Evolutionary conservation across 2,888 invertebrate species (phyloP).

Genomic region (Scrobipalpa costella): DNA sequence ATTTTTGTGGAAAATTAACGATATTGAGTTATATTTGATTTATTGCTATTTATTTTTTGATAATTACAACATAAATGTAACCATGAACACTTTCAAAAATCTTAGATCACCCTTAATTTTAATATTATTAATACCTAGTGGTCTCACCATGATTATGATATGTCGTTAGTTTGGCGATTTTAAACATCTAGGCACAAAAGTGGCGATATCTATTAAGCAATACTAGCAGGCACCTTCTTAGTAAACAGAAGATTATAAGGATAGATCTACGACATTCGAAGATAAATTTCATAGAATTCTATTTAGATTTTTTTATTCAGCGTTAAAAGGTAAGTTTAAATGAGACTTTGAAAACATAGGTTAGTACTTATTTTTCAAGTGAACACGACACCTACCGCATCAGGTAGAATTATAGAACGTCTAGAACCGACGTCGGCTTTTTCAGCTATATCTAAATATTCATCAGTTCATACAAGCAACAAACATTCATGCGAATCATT

Average conservation of each 20-base stretch:
- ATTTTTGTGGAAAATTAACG: too few relatives aligned
- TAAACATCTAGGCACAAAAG: slow-evolving; percentile 67
- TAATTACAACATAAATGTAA: background rate
- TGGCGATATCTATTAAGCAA: slow-evolving; percentile 41
- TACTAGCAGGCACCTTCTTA: slow-evolving; percentile 30
- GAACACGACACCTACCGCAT: slow-evolving; percentile 16
- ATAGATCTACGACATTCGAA: background rate
- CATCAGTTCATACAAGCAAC: slow-evolving; percentile 28
- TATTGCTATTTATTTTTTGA: background rate
- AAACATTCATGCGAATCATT: slow-evolving; percentile 27
- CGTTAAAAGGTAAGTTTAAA: background rate
- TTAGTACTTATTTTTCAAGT: slow-evolving; percentile 4
- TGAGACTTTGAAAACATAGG: background rate
- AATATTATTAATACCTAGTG: background rate
- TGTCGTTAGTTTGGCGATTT: slow-evolving; percentile 68
- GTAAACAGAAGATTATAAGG: slow-evolving; percentile 1
- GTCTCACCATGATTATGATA: slow-evolving; percentile 36
- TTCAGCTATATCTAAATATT: background rate
- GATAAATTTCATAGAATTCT: background rate
- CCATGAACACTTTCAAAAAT: background rate
- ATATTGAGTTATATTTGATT: background rate
- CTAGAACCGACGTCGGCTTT: background rate
- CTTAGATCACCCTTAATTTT: background rate
- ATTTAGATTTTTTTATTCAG: background rate
- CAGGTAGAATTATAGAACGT: background rate